Conservation (phyloP, 2,888 invertebrate species). For the Cheilosia soror region DNA sequence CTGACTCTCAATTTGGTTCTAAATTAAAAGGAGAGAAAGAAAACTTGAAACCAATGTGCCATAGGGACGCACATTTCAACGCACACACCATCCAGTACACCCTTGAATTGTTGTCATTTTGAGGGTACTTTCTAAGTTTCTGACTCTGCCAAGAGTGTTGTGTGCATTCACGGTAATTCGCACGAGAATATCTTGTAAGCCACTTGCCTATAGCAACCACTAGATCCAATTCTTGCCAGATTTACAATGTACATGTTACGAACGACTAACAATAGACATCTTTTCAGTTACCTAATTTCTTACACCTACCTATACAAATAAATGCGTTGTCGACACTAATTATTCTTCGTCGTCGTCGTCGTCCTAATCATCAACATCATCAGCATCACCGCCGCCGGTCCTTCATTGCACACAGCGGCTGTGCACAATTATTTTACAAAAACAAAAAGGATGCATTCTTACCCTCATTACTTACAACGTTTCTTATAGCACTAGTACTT, state of each 20-base stretch:
- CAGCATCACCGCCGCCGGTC: neutral
- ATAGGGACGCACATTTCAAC: too few species aligned
- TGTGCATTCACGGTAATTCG: neutral
- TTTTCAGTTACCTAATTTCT: slow-evolving; percentile 37
- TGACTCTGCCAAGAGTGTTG: slow-evolving; percentile 20
- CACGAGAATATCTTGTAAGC: neutral
- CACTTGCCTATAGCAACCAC: slow-evolving; percentile 16
- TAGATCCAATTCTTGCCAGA: slow-evolving; percentile 16
- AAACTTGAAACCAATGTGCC: too few species aligned
- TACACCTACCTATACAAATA: slow-evolving; percentile 41
- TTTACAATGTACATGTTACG: slow-evolving; percentile 22
- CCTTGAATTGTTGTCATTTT: too few species aligned
- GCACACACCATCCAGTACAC: too few species aligned
- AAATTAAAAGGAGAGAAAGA: too few species aligned
- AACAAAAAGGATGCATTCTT: slow-evolving; percentile 37
- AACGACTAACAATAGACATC: slow-evolving; percentile 40
- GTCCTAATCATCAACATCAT: neutral
- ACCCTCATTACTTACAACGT: slow-evolving; percentile 57
- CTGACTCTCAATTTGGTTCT: too few species aligned
- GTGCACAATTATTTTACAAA: slow-evolving; percentile 9
- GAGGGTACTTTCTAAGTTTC: slow-evolving; percentile 7
- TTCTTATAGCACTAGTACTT: slow-evolving; percentile 64
- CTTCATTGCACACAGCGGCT: slow-evolving; percentile 12
- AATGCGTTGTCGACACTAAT: slow-evolving; percentile 30
- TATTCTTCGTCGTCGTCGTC: neutral